Percentiles rank a stretch among this genome's conserved stretches.
These are phyloP conservation scores for Onychomys leucogaster DNA, from an alignment of 2,797 vertebrate species.

Conservation along the genomic window DNA sequence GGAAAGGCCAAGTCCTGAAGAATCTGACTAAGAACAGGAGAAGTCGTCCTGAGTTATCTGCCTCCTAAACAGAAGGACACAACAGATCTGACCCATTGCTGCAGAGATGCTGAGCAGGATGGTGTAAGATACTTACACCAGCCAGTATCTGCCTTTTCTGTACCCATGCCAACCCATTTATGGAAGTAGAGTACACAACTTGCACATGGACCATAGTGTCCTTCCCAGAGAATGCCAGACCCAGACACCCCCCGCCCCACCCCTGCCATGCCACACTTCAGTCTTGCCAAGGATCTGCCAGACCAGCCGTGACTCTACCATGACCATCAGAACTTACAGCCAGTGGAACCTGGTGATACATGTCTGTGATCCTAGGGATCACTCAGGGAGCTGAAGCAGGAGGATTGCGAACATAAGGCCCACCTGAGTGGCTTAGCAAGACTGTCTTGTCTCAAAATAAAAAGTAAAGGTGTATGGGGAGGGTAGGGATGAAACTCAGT, in stretches of 20 bases:
- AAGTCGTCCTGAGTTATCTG: background rate
- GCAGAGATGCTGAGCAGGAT: background rate
- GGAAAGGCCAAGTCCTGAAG: background rate
- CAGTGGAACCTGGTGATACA: background rate
- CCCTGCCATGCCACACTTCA: accelerated
- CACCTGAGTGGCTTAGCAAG: background rate
- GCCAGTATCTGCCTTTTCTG: background rate
- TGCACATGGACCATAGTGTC: background rate
- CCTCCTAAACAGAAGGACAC: background rate
- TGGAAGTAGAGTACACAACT: background rate
- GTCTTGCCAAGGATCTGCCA: background rate
- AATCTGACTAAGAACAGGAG: background rate
- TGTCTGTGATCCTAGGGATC: background rate
- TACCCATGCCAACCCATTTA: background rate
- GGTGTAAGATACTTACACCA: no score
- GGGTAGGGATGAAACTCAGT: background rate
- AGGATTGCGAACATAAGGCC: background rate
- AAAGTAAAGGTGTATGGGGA: background rate
- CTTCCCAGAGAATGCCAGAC: background rate
- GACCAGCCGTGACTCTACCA: background rate
- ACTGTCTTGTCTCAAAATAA: background rate
- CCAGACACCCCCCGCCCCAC: background rate
- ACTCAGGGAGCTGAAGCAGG: background rate
- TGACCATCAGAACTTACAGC: background rate
- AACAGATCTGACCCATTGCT: no score